Evolutionary conservation across 2,888 invertebrate genomes (phyloP), one percentile per base, ranked within the genome.

Genomic region (Cephus pygmeus): DNA sequence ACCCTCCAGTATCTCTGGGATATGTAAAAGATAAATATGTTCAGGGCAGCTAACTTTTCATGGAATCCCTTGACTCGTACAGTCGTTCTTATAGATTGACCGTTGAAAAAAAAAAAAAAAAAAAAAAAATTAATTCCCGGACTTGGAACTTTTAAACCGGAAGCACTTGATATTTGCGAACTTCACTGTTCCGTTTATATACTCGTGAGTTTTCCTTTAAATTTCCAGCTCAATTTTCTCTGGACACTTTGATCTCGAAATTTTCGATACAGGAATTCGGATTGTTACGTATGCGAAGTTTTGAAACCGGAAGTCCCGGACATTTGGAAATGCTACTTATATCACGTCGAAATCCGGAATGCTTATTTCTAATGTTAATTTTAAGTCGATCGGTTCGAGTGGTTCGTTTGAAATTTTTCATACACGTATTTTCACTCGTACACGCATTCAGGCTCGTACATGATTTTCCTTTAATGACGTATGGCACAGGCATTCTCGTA

Each of bases 11-110:
- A 78, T 2, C 3, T 78, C 80, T 80, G 56, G 31, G 68, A 75
- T 69, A 73, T 68, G 91, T 76, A 89, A 83, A 77, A 77, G 71
- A 12, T 35, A 81, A 80, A 79, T 77, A 90, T 88, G 83, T 88
- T n/a, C 12, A 68, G 71, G 9, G 34, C 33, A 15, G 4, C 6
- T 15, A 15, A 15, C 23, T 56, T 23, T 2, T 15, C 23, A 23
- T 56, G 56, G 56, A 3, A 12, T 9, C 35, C 0, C 23, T 23
- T 23, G 56, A 56, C 15, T 23, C 23, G 2, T 40, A 15, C 15
- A 23, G 40, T 23, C 9, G 56, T 9, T 56, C 23, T 56, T 23
- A 56, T 23, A 9, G 2, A 23, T 56, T 9, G 0, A 15, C 0
- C 23, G 23, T 23, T 56, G 2, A 4, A 23, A 40, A 15, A 15